Conservation (phyloP, 2,113 vertebrate genomes). For the Scopus umbretta region DNA sequence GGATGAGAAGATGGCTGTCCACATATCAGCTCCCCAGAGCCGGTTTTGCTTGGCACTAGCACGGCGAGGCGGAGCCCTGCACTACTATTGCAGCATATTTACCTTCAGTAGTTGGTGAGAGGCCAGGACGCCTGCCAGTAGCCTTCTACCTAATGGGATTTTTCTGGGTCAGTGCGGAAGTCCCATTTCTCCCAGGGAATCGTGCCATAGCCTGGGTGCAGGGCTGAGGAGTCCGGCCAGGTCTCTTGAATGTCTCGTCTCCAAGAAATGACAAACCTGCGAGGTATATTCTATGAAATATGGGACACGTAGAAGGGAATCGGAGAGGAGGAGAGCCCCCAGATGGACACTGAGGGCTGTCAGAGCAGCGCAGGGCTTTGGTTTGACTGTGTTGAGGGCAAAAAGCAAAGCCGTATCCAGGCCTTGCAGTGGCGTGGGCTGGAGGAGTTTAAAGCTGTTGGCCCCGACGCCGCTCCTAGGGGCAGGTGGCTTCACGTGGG, state of each 20-base stretch:
- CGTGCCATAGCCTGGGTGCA: neutral
- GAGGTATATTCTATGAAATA: accelerated
- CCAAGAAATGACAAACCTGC: neutral
- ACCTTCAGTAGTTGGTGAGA: neutral
- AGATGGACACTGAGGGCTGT: neutral
- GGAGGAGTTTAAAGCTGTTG: neutral
- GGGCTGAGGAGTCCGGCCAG: neutral
- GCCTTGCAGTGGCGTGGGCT: neutral
- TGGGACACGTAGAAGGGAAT: accelerated
- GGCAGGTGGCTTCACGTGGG: neutral
- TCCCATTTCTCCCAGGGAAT: neutral
- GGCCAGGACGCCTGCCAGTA: neutral
- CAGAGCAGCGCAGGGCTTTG: neutral
- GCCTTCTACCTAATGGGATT: neutral
- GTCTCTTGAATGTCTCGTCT: neutral
- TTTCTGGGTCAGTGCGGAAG: neutral
- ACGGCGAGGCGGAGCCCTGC: neutral
- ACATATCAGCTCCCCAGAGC: neutral
- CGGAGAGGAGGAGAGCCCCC: neutral
- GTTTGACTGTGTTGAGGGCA: neutral
- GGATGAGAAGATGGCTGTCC: neutral
- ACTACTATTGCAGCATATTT: neutral
- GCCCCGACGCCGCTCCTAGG: accelerated
- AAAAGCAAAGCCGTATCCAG: neutral
- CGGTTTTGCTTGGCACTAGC: neutral